phyloP scores from a whole-genome alignment of 2,113 vertebrate species.

The Xenopus borealis region DNA sequence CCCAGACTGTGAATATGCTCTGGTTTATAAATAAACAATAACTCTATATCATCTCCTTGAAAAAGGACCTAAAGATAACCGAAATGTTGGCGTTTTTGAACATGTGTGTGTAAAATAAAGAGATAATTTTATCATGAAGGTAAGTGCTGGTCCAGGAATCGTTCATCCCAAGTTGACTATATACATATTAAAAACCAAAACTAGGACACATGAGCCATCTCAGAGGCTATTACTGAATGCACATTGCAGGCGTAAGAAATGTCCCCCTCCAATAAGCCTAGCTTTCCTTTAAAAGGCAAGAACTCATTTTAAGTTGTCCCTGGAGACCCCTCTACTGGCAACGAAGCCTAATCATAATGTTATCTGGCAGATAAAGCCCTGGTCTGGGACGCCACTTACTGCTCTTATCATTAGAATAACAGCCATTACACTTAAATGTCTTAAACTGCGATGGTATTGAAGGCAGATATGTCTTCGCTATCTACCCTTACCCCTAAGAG shows the following conservation, averaged over 20 bases:
- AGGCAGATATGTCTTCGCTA: neutral
- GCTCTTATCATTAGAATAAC: slow-evolving; percentile 33
- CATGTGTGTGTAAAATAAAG: too few species aligned
- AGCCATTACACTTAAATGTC: slow-evolving; percentile 6
- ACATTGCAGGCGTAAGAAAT: neutral
- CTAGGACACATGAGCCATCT: neutral
- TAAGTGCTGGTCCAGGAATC: too few species aligned
- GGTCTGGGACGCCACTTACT: neutral
- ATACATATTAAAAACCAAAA: neutral
- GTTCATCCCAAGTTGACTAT: too few species aligned
- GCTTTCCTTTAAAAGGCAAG: slow-evolving; percentile 27
- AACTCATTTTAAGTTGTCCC: neutral
- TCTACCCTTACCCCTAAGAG: neutral
- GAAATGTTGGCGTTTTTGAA: too few species aligned
- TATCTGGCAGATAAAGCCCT: slow-evolving; percentile 29
- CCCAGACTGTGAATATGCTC: neutral
- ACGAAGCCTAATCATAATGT: neutral
- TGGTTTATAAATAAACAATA: slow-evolving; percentile 1
- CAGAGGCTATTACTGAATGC: neutral
- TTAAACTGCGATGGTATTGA: neutral
- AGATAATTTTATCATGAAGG: too few species aligned
- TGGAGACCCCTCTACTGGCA: neutral
- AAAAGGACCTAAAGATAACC: too few species aligned
- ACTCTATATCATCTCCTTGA: neutral
- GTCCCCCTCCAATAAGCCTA: neutral